phyloP scores from a whole-genome alignment of 2,888 invertebrate genomes.

The Protophormia terraenovae region DNA sequence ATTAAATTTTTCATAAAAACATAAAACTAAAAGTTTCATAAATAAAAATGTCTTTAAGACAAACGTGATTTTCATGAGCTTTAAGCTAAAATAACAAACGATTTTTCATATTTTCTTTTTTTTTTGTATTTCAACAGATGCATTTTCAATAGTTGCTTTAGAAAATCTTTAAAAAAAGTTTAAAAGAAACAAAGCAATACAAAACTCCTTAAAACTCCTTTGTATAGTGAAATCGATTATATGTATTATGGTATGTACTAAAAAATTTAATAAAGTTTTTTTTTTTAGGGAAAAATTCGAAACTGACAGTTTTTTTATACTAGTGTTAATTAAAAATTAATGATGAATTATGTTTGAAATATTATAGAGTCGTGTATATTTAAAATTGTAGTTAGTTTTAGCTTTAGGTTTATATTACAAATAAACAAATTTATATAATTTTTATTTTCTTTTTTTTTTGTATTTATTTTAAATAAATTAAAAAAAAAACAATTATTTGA shows the following conservation, averaged over 20 bases:
- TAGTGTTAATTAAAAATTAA: not conserved
- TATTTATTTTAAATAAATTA: constrained; percentile 56
- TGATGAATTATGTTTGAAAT: not conserved
- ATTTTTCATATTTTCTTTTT: not conserved
- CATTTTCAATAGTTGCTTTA: constrained; percentile 29
- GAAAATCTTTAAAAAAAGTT: not conserved
- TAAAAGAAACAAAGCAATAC: not conserved
- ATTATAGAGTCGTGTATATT: constrained; percentile 12
- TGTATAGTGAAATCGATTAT: not conserved
- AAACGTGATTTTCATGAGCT: constrained; percentile 23
- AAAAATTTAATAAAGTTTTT: not conserved
- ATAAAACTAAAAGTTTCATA: not conserved
- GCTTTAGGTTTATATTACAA: constrained; percentile 45
- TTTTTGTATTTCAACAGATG: constrained; percentile 45
- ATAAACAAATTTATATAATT: constrained; percentile 36
- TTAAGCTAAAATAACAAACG: not conserved
- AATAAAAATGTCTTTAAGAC: constrained; percentile 27
- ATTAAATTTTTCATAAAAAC: not conserved
- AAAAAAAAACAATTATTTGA: not conserved
- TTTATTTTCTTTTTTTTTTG: constrained; percentile 32
- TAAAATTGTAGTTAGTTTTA: constrained; percentile 35
- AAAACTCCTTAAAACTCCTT: not conserved
- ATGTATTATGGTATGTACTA: not conserved
- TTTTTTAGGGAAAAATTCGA: not conserved
- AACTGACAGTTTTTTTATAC: not conserved